Evolutionary conservation across 2,797 vertebrate genomes (phyloP).

Genomic region (Sebastes vulpes): DNA sequence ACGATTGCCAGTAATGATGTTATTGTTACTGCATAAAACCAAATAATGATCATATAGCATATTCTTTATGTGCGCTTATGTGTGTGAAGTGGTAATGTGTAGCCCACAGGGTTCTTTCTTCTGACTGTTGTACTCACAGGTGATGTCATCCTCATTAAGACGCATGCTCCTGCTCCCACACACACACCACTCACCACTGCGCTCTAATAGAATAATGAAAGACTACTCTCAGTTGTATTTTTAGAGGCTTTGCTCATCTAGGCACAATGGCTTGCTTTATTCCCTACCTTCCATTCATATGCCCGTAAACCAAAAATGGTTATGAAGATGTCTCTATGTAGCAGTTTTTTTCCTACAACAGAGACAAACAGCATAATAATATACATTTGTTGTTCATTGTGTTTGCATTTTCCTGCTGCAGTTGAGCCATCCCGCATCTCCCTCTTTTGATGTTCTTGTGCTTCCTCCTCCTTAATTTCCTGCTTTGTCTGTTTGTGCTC

Average conservation of each 20-base stretch:
- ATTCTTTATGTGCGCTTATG: neutral
- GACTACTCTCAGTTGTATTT: slow-evolving; percentile 42
- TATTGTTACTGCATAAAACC: neutral
- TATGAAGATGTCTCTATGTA: slow-evolving; percentile 37
- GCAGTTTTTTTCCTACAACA: neutral
- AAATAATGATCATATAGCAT: neutral
- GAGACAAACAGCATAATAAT: slow-evolving; percentile 10
- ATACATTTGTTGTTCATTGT: neutral
- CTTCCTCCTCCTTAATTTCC: slow-evolving; percentile 58
- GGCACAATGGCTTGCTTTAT: slow-evolving; percentile 37
- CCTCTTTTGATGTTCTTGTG: slow-evolving; percentile 61
- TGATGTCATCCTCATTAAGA: slow-evolving; percentile 65
- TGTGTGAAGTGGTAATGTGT: neutral
- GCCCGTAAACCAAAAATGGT: slow-evolving; percentile 26
- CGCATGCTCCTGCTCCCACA: slow-evolving; percentile 28
- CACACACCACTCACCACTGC: slow-evolving; percentile 6
- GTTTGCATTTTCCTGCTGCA: slow-evolving; percentile 31
- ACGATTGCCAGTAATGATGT: neutral
- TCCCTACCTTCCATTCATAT: slow-evolving; percentile 19
- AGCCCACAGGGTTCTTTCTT: slow-evolving; percentile 16
- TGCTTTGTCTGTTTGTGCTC: slow-evolving; percentile 61
- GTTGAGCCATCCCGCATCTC: slow-evolving; percentile 16
- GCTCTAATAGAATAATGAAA: slow-evolving; percentile 32
- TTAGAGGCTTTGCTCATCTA: slow-evolving; percentile 35
- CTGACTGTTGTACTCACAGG: slow-evolving; percentile 36